Evolutionary conservation across 2,888 invertebrate species (phyloP), one percentile per base, ranked within the genome.

Genomic region (Dynastes grantii): DNA sequence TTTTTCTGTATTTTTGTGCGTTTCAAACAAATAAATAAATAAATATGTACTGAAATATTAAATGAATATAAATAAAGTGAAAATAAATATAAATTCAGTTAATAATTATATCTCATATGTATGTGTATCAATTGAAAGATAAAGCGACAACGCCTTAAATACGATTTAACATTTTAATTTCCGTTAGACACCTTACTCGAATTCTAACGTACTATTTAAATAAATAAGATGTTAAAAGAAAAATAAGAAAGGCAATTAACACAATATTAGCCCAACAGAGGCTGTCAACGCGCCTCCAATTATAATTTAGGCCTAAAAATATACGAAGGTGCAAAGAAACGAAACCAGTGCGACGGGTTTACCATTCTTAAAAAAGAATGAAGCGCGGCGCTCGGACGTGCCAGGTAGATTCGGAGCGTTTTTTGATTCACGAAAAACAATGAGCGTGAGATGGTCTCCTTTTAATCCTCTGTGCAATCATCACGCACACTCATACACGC

Each of bases 281-380:
- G 37, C 49, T 51, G 49, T 68, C 68, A 68, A 68, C 64, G 16
- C 55, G 64, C n/a, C 64, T 64, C 64, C 64, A 49, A 68, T 49
- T 29, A 58, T 71, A 55, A 37, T 61, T 61, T 73, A 73, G 73
- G 73, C 73, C 73, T 73, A 73, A 73, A 45, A 45, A 73, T 73
- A 61, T 73, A 61, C 32, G 40, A 16, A 40, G n/a, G 58, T 40
- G 58, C 2, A n/a, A 40, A 16, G n/a, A 32, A 32, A 32, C 32
- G 55, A 49, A 73, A 73, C 58, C 45, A 22, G 73, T 73, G 73
- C 73, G 73, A 73, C 73, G 73, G 73, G 73, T 73, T 73, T 61
- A 22, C 61, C 73, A 61, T 73, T 58, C 61, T 55, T 71, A 71
- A 71, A 55, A 37, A 37, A 37, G 73, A 45, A 45, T 8, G 45